Percentiles rank a stretch among this genome's conserved stretches.
Evolutionary conservation across 1,140 invertebrate genomes (phyloP).

Genomic region (Panagrolaimus sp.): DNA sequence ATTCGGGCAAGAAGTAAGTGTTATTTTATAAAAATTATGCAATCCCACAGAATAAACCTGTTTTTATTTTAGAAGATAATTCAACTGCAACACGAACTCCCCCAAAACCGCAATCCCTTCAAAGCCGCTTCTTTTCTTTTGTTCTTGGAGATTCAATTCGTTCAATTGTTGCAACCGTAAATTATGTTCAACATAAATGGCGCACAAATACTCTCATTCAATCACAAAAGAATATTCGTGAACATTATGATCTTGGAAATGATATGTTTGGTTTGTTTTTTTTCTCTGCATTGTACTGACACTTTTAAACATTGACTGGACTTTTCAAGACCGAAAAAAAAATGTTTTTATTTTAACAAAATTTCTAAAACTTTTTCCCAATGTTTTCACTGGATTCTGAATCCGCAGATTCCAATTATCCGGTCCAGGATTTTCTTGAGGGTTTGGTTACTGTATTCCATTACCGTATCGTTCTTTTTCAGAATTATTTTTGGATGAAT

Average conservation of each 20-base stretch:
- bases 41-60: not conserved
- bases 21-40: not conserved
- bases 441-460: no score
- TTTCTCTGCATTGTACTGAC: no score
- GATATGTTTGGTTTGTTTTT: slow-evolving; percentile 47
- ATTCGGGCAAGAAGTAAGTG: slow-evolving; percentile 30
- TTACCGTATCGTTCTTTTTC: no score
- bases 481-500: slow-evolving; percentile 35
- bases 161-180: slow-evolving; percentile 12
- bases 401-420: no score
- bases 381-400: no score
- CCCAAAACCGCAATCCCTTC: not conserved
- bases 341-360: no score
- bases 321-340: no score
- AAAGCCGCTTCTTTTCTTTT: not conserved
- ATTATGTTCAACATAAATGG: slow-evolving; percentile 34
- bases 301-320: no score
- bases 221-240: slow-evolving; percentile 37
- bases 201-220: slow-evolving; percentile 21
- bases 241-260: slow-evolving; percentile 49
- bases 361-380: no score
- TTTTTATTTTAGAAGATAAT: not conserved
- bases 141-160: not conserved
- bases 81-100: not conserved
- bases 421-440: no score